Evolutionary conservation across 2,113 vertebrate species (phyloP), one percentile per base, ranked within the genome.

Genomic region (Rhodinocichla rosea): DNA sequence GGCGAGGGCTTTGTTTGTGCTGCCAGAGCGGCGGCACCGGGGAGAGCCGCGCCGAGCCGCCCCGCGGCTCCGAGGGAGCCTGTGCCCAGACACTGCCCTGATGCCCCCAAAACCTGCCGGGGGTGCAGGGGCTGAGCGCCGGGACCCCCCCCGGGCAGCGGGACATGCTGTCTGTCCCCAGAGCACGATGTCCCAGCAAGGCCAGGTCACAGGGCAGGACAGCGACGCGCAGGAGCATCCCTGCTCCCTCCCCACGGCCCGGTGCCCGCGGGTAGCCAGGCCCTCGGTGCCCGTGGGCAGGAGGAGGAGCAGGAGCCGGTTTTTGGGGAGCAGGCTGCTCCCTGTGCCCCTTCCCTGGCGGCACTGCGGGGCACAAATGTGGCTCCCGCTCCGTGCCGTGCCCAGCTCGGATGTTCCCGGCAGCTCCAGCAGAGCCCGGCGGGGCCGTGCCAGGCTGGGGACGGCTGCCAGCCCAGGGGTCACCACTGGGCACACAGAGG

Each of bases 211-310:
- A 3, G 50, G 30, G 40, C 77, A 52, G 69, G 35, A 37, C n/a
- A 75, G 80, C 13, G 6, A 20, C 1, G 4, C 1, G 60, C 3
- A 0, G 52, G 21, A 65, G 69, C 62, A 37, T 55, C 77, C 68
- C 35, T 22, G 53, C 59, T 53, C 56, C 52, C 5, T 20, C 33
- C 39, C 21, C 56, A 21, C 2, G 0, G 0, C 80, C 19, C 37
- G 11, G 15, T 27, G 17, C 65, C 69, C 3, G 0, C 0, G 1
- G 69, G 59, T 18, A 15, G 78, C 59, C 28, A 0, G 37, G 4
- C 10, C 13, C 33, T 5, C 2, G 1, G 69, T 64, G 2, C n/a
- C n/a, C n/a, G n/a, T 0, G 10, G 2, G 15, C 75, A 52, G 37
- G 6, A 35, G 15, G 22, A 37, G 56, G 21, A 57, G 22, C 63